Base-by-base conservation (phyloP, 2,113 vertebrate species). In the Cyprinodon brontotheroides region DNA sequence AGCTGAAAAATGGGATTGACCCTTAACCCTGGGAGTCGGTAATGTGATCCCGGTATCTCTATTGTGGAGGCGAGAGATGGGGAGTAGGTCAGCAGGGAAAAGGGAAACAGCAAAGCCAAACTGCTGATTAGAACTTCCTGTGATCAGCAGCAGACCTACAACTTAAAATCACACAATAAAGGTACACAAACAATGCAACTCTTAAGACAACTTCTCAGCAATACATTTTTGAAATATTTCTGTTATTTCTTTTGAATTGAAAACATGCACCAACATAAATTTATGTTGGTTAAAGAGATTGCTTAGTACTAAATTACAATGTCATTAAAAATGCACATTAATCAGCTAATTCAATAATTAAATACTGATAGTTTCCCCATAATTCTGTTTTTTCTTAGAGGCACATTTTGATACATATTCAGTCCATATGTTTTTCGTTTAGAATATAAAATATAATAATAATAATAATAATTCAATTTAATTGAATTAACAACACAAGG, bases 1-100 rank as follows among this genome's bases (percentile, higher is more conserved):
- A 63, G 68, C 84, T 91, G 88, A 91, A 87, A 91, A 91, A 92
- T 93, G 90, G 87, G 91, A 92, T 90, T 90, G 91, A 91, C 91
- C 90, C 57, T 71, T 91, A 15, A 91, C 90, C 89, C 72, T 75
- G 14, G 1, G 70, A 83, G 88, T 78, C 17, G 50, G 91, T 89
- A 93, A 93, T 83, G 83, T 74, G 91, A 92, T 91, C 86, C 81
- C 79, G 85, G 77, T 91, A 87, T 92, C 89, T 93, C 85, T 89
- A 85, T 90, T 89, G 89, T 90, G 57, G 80, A 82, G 75, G 74
- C 65, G 74, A 70, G 48, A 79, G 77, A 79, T 68, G 82, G 71
- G 71, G 75, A 79, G 83, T 73, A 80, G 88, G 87, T 83, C 84
- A 76, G 48, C 43, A 40, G 70, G 82, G 85, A 85, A 82, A 85